phyloP scores from a whole-genome alignment of 1,140 invertebrate species.

The Portunus trituberculatus region DNA sequence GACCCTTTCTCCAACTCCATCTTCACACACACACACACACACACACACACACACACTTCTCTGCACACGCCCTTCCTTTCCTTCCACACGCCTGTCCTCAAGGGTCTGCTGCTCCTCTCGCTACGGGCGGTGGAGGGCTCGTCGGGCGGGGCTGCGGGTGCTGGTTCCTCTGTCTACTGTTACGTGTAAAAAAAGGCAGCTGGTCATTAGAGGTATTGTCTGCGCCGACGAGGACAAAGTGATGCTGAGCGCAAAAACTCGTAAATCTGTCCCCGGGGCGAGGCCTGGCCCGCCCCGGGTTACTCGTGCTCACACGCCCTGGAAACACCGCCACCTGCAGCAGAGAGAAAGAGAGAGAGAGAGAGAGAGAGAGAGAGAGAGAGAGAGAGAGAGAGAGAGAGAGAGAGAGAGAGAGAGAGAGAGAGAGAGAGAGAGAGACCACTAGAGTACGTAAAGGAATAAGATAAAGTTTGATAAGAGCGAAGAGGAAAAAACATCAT shows the following conservation, averaged over 20 bases:
- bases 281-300: conserved; percentile 5
- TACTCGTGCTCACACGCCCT: neutral
- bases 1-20: no score
- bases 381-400: conserved; percentile 15
- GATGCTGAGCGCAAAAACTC: neutral
- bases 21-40: neutral
- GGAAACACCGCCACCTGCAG: conserved; percentile 16
- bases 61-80: neutral
- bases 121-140: neutral
- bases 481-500: no score
- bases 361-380: neutral
- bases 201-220: conserved; percentile 22
- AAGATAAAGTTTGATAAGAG: neutral
- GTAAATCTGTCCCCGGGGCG: neutral
- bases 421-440: conserved; percentile 34
- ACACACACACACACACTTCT: neutral
- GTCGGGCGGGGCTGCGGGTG: neutral
- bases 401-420: conserved; percentile 27
- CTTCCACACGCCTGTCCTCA: neutral
- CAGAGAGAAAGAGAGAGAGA: neutral
- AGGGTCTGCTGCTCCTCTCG: neutral
- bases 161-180: conserved; percentile 20
- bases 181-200: conserved; percentile 4
- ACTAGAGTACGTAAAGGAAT: neutral
- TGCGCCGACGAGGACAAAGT: conserved; percentile 18